Base-by-base conservation (phyloP, 2,113 vertebrate genomes). In the Pedionomus torquatus region DNA sequence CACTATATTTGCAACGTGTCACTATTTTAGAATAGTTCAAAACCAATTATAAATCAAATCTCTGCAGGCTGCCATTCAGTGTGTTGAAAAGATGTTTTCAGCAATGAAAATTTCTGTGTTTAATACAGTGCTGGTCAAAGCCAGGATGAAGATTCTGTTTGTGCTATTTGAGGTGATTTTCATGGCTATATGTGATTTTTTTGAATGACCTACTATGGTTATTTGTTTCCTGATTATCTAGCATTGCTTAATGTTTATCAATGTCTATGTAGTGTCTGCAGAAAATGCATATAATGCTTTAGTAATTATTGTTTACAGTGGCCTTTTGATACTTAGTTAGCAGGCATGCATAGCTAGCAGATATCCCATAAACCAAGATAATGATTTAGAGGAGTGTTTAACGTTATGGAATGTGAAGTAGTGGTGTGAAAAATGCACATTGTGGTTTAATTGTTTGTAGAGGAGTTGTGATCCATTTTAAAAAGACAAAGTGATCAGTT, bases 221-320 rank as follows among this genome's bases (percentile, higher is more conserved):
- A 61, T 95, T 95, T 94, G 39, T 91, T 78, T 92, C 72, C 75
- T 92, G 37, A 93, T 46, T 80, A 74, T 86, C 51, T 91, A 30
- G 35, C n/a, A 15, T 60, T 66, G 30, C 41, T 87, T 74, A 72
- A 89, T 71, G 49, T 48, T 93, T 91, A 94, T 72, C 57, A 92
- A 18, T 46, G 51, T 31, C 46, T 79, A 2, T 33, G 66, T 57
- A 76, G 74, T 78, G 48, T 96, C 90, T 84, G 83, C 95, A 97
- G 96, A 84, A 97, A 96, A 95, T 71, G 76, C 20, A 48, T 44
- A 43, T 88, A 86, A 81, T 93, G 82, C 71, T 85, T 92, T 83
- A 68, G 39, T 91, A 91, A 71, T 92, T 91, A 96, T 95, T 96
- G 93, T 95, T 97, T 96, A 93, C 96, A 97, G 77, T 96, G 63